Percentiles rank a stretch among this genome's conserved stretches.
Evolutionary conservation across 2,888 invertebrate genomes (phyloP).

Genomic region (Tetramorium bicarinatum): DNA sequence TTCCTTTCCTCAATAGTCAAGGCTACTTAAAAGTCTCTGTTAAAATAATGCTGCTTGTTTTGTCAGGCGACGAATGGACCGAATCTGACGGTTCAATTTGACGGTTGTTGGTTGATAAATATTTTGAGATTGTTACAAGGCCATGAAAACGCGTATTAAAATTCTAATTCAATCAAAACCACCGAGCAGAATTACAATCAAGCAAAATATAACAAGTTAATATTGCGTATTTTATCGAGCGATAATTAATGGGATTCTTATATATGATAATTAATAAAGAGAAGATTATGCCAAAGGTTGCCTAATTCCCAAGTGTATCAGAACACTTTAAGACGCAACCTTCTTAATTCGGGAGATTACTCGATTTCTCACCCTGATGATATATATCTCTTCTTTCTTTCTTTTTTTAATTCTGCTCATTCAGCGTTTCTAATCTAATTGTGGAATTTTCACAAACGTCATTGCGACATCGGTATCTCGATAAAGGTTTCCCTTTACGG

Average conservation of each 20-base stretch:
- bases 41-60: not conserved
- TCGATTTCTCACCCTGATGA: slow-evolving; percentile 35
- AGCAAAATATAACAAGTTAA: slow-evolving; percentile 6
- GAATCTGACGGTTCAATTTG: not conserved
- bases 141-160: not conserved
- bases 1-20: not conserved
- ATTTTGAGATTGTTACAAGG: not conserved
- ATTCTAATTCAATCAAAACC: not conserved
- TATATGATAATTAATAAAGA: not conserved
- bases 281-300: slow-evolving; percentile 8
- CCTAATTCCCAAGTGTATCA: not conserved
- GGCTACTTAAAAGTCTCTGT: not conserved
- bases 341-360: slow-evolving; percentile 22
- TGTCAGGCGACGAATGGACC: not conserved
- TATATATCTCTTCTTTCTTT: slow-evolving; percentile 21
- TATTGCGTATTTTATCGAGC: not conserved
- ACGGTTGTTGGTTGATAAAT: slow-evolving; percentile 1
- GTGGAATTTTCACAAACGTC: slow-evolving; percentile 52
- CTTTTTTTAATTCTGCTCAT: slow-evolving; percentile 27
- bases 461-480: slow-evolving; percentile 59
- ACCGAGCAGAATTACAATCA: not conserved
- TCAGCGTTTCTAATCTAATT: slow-evolving; percentile 53
- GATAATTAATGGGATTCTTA: not conserved
- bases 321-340: slow-evolving; percentile 14
- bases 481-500: slow-evolving; percentile 67